Evolutionary conservation across 2,797 vertebrate genomes (phyloP).

Genomic region (Cuculus canorus): DNA sequence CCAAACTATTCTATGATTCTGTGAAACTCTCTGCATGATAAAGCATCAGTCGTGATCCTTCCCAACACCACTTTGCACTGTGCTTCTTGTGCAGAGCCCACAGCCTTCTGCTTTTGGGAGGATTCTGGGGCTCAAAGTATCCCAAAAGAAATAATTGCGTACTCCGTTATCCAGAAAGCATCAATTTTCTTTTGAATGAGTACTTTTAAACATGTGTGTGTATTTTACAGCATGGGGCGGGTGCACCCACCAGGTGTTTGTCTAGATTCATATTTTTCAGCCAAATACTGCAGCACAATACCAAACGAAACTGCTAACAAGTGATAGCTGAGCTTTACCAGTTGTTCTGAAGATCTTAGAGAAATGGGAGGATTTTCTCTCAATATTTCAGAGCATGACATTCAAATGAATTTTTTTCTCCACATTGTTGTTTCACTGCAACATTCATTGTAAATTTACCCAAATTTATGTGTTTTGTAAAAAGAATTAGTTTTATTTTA

Average conservation of each 20-base stretch:
- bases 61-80: fast-evolving
- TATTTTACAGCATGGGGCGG: background rate
- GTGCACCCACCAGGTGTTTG: fast-evolving
- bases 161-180: background rate
- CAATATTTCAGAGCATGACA: background rate
- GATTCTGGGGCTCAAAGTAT: background rate
- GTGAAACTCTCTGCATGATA: fast-evolving
- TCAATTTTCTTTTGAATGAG: background rate
- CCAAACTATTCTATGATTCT: too few relatives aligned
- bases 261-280: background rate
- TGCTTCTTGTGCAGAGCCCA: background rate
- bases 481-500: background rate
- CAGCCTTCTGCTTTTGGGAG: background rate
- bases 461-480: background rate
- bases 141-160: too few relatives aligned
- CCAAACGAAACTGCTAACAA: background rate
- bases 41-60: background rate
- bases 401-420: background rate
- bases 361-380: background rate
- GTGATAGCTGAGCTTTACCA: background rate
- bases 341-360: background rate
- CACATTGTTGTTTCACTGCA: background rate
- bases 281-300: background rate
- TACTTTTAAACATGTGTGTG: background rate
- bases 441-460: background rate